Evolutionary conservation across 1,140 invertebrate species (phyloP), one percentile per base, ranked within the genome.

Genomic region (Dermatophagoides farinae): DNA sequence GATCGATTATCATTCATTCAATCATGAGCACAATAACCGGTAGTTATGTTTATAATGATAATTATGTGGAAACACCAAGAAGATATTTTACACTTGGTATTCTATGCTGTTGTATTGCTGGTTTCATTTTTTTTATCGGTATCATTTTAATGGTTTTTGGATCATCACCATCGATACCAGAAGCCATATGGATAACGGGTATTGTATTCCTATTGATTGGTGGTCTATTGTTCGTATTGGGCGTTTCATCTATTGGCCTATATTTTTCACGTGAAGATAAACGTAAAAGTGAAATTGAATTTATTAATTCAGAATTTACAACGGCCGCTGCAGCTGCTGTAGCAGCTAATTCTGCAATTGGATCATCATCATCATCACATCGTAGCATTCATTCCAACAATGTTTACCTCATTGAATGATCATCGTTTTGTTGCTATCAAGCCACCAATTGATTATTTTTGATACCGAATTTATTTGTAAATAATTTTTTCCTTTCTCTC

Each of bases 171-270:
- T 51, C 62, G n/a, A 60, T 67, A 47, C 64, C 67, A 23, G 67
- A 67, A 58, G 64, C 62, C 0, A 41, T 67, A 23, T 67, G 67
- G 67, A 67, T 67, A 2, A 50, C 63, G 0, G 67, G 67, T 23
- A 66, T 67, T 11, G 66, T 67, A 10, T 51, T 67, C 11, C 38
- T 67, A 14, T 38, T 67, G 12, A 16, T 63, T n/a, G 67, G 67
- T 38, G 67, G 65, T 39, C 38, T 66, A 10, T 38, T 67, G 9
- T 67, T 67, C 47, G 67, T 67, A 12, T 51, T 67, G 62, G 67
- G 67, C 11, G 65, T 67, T 40, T 61, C 64, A 20, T 67, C 67
- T 31, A 66, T 67, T 44, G 67, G 67, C 14, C 58, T 67, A 2
- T 67, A 67, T 39, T 62, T 64, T 6, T 62, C 66, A 31, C 66